Percentiles rank a stretch among this genome's conserved stretches.
phyloP scores from a whole-genome alignment of 2,888 invertebrate genomes.

The Lysandra coridon region DNA sequence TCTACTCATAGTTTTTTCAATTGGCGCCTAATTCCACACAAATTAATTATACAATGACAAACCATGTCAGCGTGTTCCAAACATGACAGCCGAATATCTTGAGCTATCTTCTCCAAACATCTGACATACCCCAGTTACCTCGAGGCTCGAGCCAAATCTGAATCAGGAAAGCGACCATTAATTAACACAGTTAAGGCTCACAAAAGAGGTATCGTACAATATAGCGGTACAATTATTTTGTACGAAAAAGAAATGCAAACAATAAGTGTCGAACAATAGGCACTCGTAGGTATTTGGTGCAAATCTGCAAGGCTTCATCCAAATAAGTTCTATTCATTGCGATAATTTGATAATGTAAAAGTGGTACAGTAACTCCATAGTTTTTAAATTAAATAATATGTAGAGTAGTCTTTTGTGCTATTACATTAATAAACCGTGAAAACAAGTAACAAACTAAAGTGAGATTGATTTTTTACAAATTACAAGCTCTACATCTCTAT shows the following conservation, averaged over 20 bases:
- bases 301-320: slow-evolving; percentile 4
- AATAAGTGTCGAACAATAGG: slow-evolving; percentile 26
- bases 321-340: slow-evolving; percentile 5
- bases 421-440: background rate
- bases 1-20: slow-evolving; percentile 44
- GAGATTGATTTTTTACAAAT: background rate
- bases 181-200: slow-evolving; percentile 64
- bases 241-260: slow-evolving; percentile 22
- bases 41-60: slow-evolving; percentile 70
- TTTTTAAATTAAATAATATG: background rate
- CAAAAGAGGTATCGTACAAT: slow-evolving; percentile 50
- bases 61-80: slow-evolving; percentile 51
- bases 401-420: background rate
- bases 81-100: slow-evolving; percentile 48
- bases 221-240: slow-evolving; percentile 39
- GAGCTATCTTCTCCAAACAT: slow-evolving; percentile 49
- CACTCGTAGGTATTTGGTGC: background rate
- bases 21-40: slow-evolving; percentile 62
- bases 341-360: slow-evolving; percentile 26
- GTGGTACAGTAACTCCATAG: slow-evolving; percentile 13
- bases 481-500: background rate
- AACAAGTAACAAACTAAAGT: background rate
- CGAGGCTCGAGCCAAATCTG: slow-evolving; percentile 56
- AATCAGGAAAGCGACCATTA: slow-evolving; percentile 69
- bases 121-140: slow-evolving; percentile 60